Conservation (phyloP, 1,140 invertebrate species). For the Rhagoletis zephyria region DNA sequence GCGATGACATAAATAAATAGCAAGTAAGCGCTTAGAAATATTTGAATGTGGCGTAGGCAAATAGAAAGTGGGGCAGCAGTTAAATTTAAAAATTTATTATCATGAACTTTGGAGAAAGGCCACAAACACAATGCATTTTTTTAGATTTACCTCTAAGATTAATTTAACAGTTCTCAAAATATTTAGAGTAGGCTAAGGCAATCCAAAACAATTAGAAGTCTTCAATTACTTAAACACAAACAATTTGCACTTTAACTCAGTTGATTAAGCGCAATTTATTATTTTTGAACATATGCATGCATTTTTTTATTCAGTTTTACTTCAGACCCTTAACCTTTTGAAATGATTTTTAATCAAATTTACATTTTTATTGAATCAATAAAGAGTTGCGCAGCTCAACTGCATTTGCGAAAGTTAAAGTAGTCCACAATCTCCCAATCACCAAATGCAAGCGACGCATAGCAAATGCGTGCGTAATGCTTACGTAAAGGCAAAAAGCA, state of each 20-base stretch:
- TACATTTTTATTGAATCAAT: conserved; percentile 47
- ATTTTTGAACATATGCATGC: not conserved
- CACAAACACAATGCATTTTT: no score
- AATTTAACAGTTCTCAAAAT: no score
- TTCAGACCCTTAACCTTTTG: conserved; percentile 26
- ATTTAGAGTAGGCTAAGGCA: no score
- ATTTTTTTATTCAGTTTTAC: not conserved
- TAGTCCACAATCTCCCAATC: not conserved
- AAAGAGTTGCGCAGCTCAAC: conserved; percentile 1
- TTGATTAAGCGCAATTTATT: not conserved
- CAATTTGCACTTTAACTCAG: conserved; percentile 1
- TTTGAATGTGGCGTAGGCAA: not conserved
- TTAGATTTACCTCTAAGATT: no score
- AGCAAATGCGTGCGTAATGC: not conserved
- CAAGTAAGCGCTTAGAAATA: not conserved
- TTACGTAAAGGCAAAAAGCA: not conserved
- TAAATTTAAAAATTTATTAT: conserved; percentile 18
- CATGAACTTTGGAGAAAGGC: not conserved
- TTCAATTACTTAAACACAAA: conserved; percentile 16
- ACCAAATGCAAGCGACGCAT: not conserved
- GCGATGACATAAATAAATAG: not conserved
- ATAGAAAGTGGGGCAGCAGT: conserved; percentile 6
- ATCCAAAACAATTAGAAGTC: not conserved
- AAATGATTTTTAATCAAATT: conserved; percentile 26
- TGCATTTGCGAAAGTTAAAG: no score